Base-by-base conservation (phyloP, 2,797 vertebrate species). In the Neosalanx taihuensis region DNA sequence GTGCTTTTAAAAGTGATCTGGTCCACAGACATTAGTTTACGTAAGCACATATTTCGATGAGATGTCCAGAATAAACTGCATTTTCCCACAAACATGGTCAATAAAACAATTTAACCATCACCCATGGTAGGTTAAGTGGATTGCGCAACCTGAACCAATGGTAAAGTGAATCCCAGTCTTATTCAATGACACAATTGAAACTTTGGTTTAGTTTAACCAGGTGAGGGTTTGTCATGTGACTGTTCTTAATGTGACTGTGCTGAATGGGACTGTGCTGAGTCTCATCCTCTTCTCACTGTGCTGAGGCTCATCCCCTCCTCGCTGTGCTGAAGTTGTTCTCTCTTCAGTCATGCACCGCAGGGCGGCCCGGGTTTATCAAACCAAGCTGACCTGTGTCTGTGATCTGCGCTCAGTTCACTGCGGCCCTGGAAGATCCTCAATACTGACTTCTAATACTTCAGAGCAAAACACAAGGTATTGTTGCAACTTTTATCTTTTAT, bases 61-160 rank as follows among this genome's bases (percentile, higher is more conserved):
- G 23, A n/a, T 20, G 56, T n/a, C 18, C 31, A n/a, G 15, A 29
- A 26, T 60, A 60, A 60, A 23, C 17, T 15, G 29, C 12, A 29
- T 10, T 60, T 64, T 35, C 6, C 18, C 9, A 33, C 33, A 35
- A 33, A 18, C 62, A 20, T 20, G 61, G 31, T 46, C 12, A 20
- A 26, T 46, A 20, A n/a, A 7, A 15, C 49, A 66, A 26, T 49
- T 26, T 12, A 35, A 31, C 15, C 30, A 18, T n/a, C 13, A 67
- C 64, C 64, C 51, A 67, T 29, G 12, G 64, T 26, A 29, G 10
- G 6, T 15, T 49, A 51, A 26, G 1, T 51, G 23, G 15, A 10
- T 15, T 3, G 41, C 18, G 46, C 64, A 51, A 67, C 18, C 26
- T 67, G 41, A 67, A 53, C 64, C 64, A 67, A 67, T 67, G 20